Evolutionary conservation across 2,113 vertebrate species (phyloP), one percentile per base, ranked within the genome.

Genomic region (Labeo catla): DNA sequence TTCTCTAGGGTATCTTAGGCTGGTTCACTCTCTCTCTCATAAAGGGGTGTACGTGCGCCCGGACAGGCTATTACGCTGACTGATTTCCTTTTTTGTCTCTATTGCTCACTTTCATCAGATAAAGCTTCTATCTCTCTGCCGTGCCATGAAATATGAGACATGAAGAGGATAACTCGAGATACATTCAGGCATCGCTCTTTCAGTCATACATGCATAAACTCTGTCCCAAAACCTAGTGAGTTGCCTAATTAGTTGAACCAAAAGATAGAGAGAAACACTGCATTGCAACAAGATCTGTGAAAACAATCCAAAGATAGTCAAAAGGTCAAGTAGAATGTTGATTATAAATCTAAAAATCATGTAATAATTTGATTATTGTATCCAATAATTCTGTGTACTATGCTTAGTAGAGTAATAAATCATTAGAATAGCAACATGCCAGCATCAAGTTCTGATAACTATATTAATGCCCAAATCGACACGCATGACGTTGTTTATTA

Each of bases 51-150:
- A 47, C 4, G 50, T 52, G 34, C 28, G 16, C 66, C 3, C 0
- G 54, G 34, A 81, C 77, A 72, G 21, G 12, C 84, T 43, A 23
- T 57, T 47, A 34, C 12, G 4, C 45, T 78, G 59, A 66, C 43
- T 77, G 52, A 76, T 59, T 34, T 63, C 43, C 61, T 72, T 11
- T 43, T 80, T 63, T 43, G 47, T 66, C 45, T 23, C 59, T 15
- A 50, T 63, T 88, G 79, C 72, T 78, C 52, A 57, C 39, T 52
- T 85, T 54, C 10, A 77, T 88, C 79, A 85, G 84, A 88, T 83
- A 73, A 72, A 52, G 73, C 73, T 36, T 23, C 52, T 72, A 72
- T 77, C 47, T 15, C 57, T 36, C 65, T 80, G 13, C 19, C 0
- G 6, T 49, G 7, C 84, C 59, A 34, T 83, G 84, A 61, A 85